A percentile compares a stretch with the other conserved stretches of the same genome.
Conservation (phyloP, 2,797 vertebrate species). For the Antennarius maculatus region DNA sequence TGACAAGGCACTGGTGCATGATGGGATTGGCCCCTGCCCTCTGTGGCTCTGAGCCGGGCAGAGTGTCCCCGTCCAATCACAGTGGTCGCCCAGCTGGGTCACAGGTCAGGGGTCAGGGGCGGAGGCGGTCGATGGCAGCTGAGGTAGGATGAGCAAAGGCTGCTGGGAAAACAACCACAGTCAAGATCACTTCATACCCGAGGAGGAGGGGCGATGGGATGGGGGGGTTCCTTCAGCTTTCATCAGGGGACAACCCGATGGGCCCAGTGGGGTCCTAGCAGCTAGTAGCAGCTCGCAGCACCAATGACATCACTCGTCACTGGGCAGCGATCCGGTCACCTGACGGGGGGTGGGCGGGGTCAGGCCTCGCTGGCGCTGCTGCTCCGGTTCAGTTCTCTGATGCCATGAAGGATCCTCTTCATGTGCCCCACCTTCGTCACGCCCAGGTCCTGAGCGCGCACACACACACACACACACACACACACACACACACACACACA, state of each 20-base stretch:
- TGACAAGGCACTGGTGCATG: slow-evolving; percentile 61
- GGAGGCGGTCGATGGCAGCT: slow-evolving; percentile 39
- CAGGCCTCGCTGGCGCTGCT: slow-evolving; percentile 88
- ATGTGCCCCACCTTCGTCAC: slow-evolving; percentile 98
- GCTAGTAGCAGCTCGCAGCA: too few species aligned
- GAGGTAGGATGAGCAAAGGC: slow-evolving; percentile 73
- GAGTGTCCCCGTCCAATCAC: slow-evolving; percentile 4
- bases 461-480: slow-evolving; percentile 7
- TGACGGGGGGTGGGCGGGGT: slow-evolving; percentile 65
- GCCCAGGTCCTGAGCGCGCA: slow-evolving; percentile 88
- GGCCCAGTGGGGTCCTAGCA: too few species aligned
- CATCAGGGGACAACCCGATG: too few species aligned
- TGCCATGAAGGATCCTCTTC: slow-evolving; percentile 96
- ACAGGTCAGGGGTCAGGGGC: slow-evolving; percentile 24
- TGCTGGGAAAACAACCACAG: background rate
- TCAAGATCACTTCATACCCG: too few species aligned
- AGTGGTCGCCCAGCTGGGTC: slow-evolving; percentile 10
- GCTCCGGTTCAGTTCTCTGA: slow-evolving; percentile 91
- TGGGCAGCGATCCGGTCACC: slow-evolving; percentile 14
- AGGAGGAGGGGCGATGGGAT: too few species aligned
- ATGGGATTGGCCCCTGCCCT: slow-evolving; percentile 19
- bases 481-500: background rate
- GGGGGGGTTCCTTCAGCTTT: too few species aligned
- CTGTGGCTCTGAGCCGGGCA: background rate
- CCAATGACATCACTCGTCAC: too few species aligned